A percentile compares a stretch with the other conserved stretches of the same genome.
These are phyloP conservation scores for Numida meleagris DNA, from an alignment of 2,113 vertebrate genomes.

Conservation along the genomic window DNA sequence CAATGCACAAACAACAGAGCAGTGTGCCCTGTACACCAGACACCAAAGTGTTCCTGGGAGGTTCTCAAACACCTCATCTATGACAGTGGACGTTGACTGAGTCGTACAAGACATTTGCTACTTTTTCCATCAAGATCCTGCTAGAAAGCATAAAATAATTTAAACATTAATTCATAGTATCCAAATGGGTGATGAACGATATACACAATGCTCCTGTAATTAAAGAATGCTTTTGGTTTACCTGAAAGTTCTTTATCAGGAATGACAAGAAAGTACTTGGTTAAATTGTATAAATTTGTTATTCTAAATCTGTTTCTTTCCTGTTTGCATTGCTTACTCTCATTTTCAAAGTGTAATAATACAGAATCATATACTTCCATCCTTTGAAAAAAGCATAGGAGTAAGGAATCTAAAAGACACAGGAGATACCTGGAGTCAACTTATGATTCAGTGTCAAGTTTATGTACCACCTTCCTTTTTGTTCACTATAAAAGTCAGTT, in stretches of 20 bases:
- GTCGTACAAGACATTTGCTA: neutral
- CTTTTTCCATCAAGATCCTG: neutral
- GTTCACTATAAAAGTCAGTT: neutral
- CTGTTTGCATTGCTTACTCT: neutral
- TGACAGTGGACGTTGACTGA: neutral
- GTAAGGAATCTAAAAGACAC: neutral
- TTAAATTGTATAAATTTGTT: neutral
- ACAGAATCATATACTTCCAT: neutral
- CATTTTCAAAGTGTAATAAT: neutral
- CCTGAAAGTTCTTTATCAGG: neutral
- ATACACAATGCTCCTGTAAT: neutral
- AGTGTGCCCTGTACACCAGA: neutral
- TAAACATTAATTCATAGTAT: neutral
- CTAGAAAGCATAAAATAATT: neutral
- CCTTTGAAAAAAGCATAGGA: neutral
- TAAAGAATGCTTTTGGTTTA: neutral
- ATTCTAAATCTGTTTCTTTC: neutral
- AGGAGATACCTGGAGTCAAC: neutral
- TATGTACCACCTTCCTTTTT: neutral
- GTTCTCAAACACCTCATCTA: neutral
- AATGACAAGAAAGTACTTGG: neutral
- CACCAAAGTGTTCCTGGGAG: neutral
- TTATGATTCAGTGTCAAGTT: neutral
- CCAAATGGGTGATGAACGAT: neutral
- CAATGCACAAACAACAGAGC: neutral